Base-by-base conservation (phyloP, 2,113 vertebrate species). In the Paralichthys olivaceus region DNA sequence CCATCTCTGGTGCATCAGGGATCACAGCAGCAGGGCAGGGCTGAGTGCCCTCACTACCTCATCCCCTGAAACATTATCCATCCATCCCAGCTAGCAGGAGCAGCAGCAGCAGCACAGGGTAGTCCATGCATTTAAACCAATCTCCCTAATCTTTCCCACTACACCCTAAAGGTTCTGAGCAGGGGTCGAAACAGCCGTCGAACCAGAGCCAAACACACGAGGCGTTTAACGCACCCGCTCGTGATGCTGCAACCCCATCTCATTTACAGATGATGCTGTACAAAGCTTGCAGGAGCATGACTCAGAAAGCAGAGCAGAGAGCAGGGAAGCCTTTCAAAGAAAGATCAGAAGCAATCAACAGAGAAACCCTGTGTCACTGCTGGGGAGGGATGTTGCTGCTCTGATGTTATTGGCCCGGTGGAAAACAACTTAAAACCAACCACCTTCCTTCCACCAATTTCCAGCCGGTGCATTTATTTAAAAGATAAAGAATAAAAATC, bases 41-140 rank as follows among this genome's bases (percentile, higher is more conserved):
- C 89, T 87, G 84, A 87, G 85, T 83, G 76, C 86, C 81, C 79
- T 86, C 86, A 77, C 87, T 81, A 75, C 80, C 86, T 84, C 87
- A 86, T 79, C 81, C 79, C 74, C 55, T 91, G 93, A 88, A 93
- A 93, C 80, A 88, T 84, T 89, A 93, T 87, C 90, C 76, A 59
- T 77, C 69, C 79, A 75, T 69, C 80, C 37, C 87, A 75, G 69
- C 56, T 64, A 15, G 54, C 47, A 55, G 64, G 69, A 82, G 63
- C 85, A 72, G 74, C 63, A 64, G 80, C 72, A 15, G 54, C 40
- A 57, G 65, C 75, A 66, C 20, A 37, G 22, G 64, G 9, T 29
- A 11, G 64, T 69, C 79, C 49, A 47, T 58, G 67, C 75, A 63
- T 87, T 72, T 54, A 75, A 78, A 85, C 77, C 65, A 23, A 58